Base-by-base conservation (phyloP, 2,888 invertebrate species). In the Macrophya alboannulata region DNA sequence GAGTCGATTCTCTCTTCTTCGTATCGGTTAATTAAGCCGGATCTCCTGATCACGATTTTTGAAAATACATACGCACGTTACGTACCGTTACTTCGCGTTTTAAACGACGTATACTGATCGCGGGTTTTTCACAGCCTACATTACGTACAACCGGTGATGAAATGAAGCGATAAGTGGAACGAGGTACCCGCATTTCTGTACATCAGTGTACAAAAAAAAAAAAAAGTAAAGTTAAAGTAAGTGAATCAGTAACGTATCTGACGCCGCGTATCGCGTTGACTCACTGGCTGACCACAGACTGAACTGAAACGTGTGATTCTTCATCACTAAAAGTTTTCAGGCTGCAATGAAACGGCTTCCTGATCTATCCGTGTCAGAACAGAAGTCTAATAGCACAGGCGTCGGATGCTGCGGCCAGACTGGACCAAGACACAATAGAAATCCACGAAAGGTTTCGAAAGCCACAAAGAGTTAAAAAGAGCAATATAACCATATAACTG, bases 401-500 rank as follows among this genome's bases (percentile, higher is more conserved):
- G 10, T 62, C 81, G 81, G 81, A 81, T 81, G 81, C 81, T 81
- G 81, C 17, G 62, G 81, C 81, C 43, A 43, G 81, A 43, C 62
- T 62, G 59, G 59, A 81, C 62, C 62, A 43, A 62, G 31, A 37
- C 77, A 79, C 68, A 68, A 79, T 79, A 55, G 68, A 45, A 79
- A 79, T 15, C 65, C 48, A 10, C 6, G 84, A 40, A 77, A 76
- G 85, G 86, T 51, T 85, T 62, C 72, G 76, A 31, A 31, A 3
- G 85, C 68, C 17, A 85, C 65, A 86, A 89, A 88, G 87, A 87
- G 85, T 74, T 76, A 88, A 87, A 87, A 89, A 88, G 86, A 87
- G 89, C 68, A 89, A 87, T 90, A 90, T 90, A 90, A 87, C 79
- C 43, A 62, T 81, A 81, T 62, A 81, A 81, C 81, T 81, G 40